These are phyloP conservation scores for Epizoanthus fatuus DNA, from an alignment of 92 coral and sea anemone species.

Conservation along the genomic window DNA sequence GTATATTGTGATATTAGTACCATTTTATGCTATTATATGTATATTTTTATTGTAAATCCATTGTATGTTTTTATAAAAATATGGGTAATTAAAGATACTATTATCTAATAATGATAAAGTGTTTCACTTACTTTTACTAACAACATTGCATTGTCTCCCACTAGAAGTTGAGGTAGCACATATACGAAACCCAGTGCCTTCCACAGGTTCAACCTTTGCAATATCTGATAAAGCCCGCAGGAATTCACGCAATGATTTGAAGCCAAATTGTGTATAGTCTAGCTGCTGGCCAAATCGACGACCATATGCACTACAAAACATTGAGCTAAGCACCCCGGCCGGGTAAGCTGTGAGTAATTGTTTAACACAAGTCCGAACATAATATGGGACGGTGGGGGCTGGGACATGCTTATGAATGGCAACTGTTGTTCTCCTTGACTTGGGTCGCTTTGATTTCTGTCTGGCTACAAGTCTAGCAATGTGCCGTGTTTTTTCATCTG, in stretches of 20 bases:
- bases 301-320: conserved; percentile 70
- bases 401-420: conserved; percentile 69
- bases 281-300: conserved; percentile 84
- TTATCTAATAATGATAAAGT: too few species aligned
- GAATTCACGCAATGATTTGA: conserved; percentile 74
- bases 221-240: conserved; percentile 78
- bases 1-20: too few species aligned
- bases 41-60: too few species aligned
- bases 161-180: conserved; percentile 31
- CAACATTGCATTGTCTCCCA: background rate
- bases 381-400: conserved; percentile 77
- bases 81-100: too few species aligned
- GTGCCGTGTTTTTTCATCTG: conserved; percentile 91
- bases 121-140: conserved; percentile 1
- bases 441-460: conserved; percentile 77
- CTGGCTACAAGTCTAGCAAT: conserved; percentile 92
- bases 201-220: conserved; percentile 67
- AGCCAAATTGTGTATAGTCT: conserved; percentile 74
- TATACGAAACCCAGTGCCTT: conserved; percentile 80
- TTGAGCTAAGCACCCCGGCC: conserved; percentile 86
- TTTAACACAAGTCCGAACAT: conserved; percentile 78
- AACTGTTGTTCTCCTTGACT: conserved; percentile 78
- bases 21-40: too few species aligned
- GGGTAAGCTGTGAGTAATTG: conserved; percentile 84
- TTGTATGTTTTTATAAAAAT: too few species aligned